Conservation (phyloP, 2,888 invertebrate genomes). For the Conomelus anceps region DNA sequence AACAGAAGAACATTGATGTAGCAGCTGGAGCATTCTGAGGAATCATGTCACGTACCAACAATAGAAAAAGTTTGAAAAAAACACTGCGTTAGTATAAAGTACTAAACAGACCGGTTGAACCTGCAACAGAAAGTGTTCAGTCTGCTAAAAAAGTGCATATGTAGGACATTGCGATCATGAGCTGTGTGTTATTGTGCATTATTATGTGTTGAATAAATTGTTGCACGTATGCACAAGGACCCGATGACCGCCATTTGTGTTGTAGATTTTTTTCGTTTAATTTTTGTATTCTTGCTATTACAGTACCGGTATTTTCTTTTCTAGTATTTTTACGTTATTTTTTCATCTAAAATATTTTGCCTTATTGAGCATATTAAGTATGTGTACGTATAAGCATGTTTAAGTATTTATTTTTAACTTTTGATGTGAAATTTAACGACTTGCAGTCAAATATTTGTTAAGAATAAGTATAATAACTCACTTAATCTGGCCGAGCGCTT, state of each 20-base stretch:
- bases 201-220: neutral
- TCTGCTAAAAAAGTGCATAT: neutral
- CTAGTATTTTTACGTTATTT: too few relatives aligned
- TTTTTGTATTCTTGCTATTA: too few relatives aligned
- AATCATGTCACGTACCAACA: neutral
- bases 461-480: too few relatives aligned
- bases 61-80: too few relatives aligned
- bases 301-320: too few relatives aligned
- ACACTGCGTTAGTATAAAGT: neutral
- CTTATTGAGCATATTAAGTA: too few relatives aligned
- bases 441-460: too few relatives aligned
- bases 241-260: neutral
- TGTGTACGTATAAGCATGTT: too few relatives aligned
- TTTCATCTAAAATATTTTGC: too few relatives aligned
- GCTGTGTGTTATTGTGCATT: neutral
- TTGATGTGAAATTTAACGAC: too few relatives aligned
- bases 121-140: neutral
- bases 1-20: neutral
- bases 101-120: neutral
- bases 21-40: neutral
- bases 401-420: too few relatives aligned
- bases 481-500: too few relatives aligned
- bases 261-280: neutral
- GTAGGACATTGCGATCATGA: neutral
- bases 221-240: neutral